Evolutionary conservation across 2,113 vertebrate genomes (phyloP).

Genomic region (Capreolus pygargus): DNA sequence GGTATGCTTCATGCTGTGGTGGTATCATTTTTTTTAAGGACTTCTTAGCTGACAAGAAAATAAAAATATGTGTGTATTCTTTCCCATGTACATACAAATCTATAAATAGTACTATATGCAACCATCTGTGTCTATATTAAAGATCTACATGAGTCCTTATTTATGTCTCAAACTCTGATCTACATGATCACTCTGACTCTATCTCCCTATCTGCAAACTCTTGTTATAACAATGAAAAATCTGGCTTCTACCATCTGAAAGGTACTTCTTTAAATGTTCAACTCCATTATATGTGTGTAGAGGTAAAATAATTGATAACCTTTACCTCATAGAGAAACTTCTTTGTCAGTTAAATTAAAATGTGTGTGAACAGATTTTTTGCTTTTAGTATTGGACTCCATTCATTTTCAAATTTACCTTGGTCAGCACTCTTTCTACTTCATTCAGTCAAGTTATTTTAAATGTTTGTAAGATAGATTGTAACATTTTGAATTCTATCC

Average conservation of each 20-base stretch:
- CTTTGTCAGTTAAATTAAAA: not conserved
- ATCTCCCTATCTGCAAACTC: not conserved
- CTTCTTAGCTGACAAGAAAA: not conserved
- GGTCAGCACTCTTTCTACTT: not conserved
- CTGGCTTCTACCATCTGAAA: not conserved
- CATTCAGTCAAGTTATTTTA: not conserved
- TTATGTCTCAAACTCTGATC: not conserved
- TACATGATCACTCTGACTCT: not conserved
- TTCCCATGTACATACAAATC: not conserved
- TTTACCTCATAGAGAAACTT: not conserved
- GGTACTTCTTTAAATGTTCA: not conserved
- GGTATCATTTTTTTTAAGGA: not conserved
- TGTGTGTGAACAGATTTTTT: not conserved
- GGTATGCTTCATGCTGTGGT: not conserved
- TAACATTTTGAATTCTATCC: not conserved
- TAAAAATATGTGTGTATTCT: not conserved
- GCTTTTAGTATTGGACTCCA: not conserved
- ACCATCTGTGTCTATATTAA: not conserved
- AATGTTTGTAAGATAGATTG: not conserved
- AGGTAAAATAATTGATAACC: not conserved
- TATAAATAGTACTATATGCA: not conserved
- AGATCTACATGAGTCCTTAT: not conserved
- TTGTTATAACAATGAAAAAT: not conserved
- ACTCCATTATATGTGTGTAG: not conserved
- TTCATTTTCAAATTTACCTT: not conserved